Evolutionary conservation across 2,888 invertebrate genomes (phyloP), one percentile per base, ranked within the genome.

Genomic region (Hirtodrosophila alboralis): DNA sequence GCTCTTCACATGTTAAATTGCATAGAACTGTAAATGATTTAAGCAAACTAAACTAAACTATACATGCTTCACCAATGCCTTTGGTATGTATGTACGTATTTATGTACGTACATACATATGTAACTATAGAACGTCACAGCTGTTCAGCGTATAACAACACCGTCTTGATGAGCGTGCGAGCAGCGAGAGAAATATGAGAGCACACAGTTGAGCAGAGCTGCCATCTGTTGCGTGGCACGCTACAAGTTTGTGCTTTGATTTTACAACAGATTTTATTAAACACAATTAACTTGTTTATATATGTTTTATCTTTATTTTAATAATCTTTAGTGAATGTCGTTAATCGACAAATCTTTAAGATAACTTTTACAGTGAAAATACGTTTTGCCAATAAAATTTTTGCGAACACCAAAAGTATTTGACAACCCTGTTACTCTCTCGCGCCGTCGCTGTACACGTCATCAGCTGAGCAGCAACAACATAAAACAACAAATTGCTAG

Each of bases 391-490:
- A 12, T 2, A 5, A 3, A 0, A 1, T 26, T 37, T 1, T 5
- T 1, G 0, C n/a, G n/a, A n/a, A n/a, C 2, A 16, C 0, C 3
- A 9, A 31, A 5, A 8, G 8, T 1, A 23, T 33, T 28, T 70
- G 83, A 27, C 84, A 79, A 67, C 83, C 58, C 78, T 78, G 41
- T 12, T 13, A 16, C 7, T 3, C 57, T 57, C 74, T 59, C 53
- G 70, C 84, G 80, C 63, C 76, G 76, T 37, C 80, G 76, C 83
- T 65, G 69, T 44, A 56, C 66, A 84, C 84, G 78, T 84, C 79
- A 81, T 84, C 79, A 84, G 79, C 84, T 84, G 79, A 51, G 63
- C 64, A 28, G 27, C 49, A 31, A 51, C 38, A 47, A 52, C 31
- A 54, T 27, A 33, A 54, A 64, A 18, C 28, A 18, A 61, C 43